Percentiles rank a stretch among this genome's conserved stretches.
These are phyloP conservation scores for Philereme transversata DNA, from an alignment of 2,888 invertebrate genomes.

Conservation along the genomic window DNA sequence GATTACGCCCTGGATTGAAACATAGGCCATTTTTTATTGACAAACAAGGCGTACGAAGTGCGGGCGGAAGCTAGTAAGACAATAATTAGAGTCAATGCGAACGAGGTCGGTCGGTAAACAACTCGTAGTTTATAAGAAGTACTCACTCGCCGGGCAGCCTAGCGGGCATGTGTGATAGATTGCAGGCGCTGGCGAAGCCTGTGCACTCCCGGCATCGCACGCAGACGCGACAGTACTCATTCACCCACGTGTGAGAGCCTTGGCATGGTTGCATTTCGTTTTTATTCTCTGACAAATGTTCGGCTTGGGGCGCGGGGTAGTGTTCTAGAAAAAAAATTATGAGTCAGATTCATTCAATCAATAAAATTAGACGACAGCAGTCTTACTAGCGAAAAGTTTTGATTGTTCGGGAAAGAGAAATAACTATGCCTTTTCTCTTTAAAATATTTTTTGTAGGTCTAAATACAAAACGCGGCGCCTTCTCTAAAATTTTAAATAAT, in stretches of 20 bases:
- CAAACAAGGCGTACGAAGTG: too few species aligned
- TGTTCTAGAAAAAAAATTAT: constrained; percentile 18
- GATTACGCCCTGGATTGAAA: too few species aligned
- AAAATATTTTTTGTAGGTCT: too few species aligned
- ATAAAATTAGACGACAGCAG: background rate
- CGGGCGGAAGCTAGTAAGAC: too few species aligned
- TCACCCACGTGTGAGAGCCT: constrained; percentile 89
- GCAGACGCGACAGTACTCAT: constrained; percentile 94
- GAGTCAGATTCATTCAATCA: background rate
- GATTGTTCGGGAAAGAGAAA: too few species aligned
- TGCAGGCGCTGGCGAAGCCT: constrained; percentile 92
- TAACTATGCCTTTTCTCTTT: too few species aligned
- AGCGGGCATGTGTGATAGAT: constrained; percentile 84
- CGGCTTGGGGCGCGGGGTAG: constrained; percentile 24
- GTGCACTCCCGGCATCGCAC: constrained; percentile 96
- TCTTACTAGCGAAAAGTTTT: background rate
- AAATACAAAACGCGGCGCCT: too few species aligned
- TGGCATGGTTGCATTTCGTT: constrained; percentile 81
- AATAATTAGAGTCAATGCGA: too few species aligned
- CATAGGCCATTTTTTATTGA: too few species aligned
- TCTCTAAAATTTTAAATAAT: too few species aligned
- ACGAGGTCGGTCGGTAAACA: too few species aligned
- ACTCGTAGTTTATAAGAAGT: background rate
- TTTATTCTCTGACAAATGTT: constrained; percentile 42
- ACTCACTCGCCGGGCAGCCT: constrained; percentile 94